These are phyloP conservation scores for Anabas testudineus DNA, from an alignment of 2,797 vertebrate genomes.

Conservation along the genomic window DNA sequence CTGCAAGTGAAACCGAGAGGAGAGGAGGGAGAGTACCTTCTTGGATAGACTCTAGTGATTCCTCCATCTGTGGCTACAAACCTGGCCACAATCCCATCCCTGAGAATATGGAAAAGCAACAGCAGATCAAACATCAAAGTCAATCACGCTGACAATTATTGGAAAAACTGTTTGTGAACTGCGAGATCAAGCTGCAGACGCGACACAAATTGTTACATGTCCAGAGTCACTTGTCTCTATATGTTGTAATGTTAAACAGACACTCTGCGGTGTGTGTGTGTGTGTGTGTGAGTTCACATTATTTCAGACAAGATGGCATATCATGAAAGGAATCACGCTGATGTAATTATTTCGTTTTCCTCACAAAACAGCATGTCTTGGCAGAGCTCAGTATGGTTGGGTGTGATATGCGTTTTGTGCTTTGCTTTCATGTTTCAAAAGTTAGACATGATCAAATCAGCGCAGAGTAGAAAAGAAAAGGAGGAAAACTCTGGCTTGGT, in stretches of 20 bases:
- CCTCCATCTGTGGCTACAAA: conserved; percentile 98
- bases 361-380: conserved; percentile 53
- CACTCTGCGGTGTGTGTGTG: conserved; percentile 33
- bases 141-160: conserved; percentile 22
- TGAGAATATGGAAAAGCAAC: conserved; percentile 75
- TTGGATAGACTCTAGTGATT: conserved; percentile 95
- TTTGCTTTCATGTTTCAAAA: conserved; percentile 69
- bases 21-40: conserved; percentile 85
- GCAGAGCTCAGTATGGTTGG: conserved; percentile 38
- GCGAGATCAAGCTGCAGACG: conserved; percentile 35
- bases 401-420: conserved; percentile 50
- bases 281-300: conserved; percentile 39
- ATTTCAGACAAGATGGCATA: conserved; percentile 59
- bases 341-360: conserved; percentile 62
- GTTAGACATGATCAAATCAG: conserved; percentile 51
- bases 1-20: conserved; percentile 29
- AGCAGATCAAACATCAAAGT: conserved; percentile 52
- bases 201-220: conserved; percentile 44
- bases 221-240: conserved; percentile 47
- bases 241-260: conserved; percentile 67
- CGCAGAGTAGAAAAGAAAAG: conserved; percentile 30
- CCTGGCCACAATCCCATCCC: conserved; percentile 90
- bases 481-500: conserved; percentile 31
- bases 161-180: conserved; percentile 28
- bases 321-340: conserved; percentile 60